Base-by-base conservation (phyloP, 2,888 invertebrate genomes). In the Drosophila incognita region DNA sequence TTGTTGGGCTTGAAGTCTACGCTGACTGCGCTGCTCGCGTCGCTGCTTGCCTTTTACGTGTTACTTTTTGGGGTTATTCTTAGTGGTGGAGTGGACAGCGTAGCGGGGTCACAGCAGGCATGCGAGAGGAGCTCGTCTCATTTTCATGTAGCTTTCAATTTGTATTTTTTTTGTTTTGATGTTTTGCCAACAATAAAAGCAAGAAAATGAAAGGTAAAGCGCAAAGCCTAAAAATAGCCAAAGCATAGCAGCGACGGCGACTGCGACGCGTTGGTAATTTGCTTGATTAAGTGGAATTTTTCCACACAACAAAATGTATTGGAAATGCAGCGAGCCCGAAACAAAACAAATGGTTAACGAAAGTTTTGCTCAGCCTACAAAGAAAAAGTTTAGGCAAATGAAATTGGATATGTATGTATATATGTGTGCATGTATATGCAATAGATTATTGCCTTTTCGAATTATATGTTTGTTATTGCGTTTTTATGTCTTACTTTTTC, bases 271-370 rank as follows among this genome's bases (percentile, higher is more conserved):
- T 83, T 81, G 83, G 81, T 87, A 87, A 87, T 85, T 87, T 87
- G 81, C 81, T 81, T 84, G 84, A 84, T 84, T 87, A 85, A 87
- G 83, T 84, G 87, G 85, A 85, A 85, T 84, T 85, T 84, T 87
- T 77, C 70, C 63, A 78, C 69, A 69, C 35, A 42, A 53, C 49
- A 29, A 57, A 65, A 64, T 64, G 58, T 64, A 63, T 56, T 68
- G 65, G 56, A 69, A 81, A 66, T 82, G 81, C 83, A 83, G 51
- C 69, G 42, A 49, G 51, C 48, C 15, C 21, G 11, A 29, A 51
- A 54, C n/a, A 57, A 56, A 38, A 49, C 60, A 76, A 66, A 52
- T 59, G 59, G 58, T 67, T 69, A 71, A 64, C 35, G 64, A 67
- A 61, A 62, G 46, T 52, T 69, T 57, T 40, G 21, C 21, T 51